Conservation (phyloP, 2,888 invertebrate genomes). For the Chelonus formosanus region DNA sequence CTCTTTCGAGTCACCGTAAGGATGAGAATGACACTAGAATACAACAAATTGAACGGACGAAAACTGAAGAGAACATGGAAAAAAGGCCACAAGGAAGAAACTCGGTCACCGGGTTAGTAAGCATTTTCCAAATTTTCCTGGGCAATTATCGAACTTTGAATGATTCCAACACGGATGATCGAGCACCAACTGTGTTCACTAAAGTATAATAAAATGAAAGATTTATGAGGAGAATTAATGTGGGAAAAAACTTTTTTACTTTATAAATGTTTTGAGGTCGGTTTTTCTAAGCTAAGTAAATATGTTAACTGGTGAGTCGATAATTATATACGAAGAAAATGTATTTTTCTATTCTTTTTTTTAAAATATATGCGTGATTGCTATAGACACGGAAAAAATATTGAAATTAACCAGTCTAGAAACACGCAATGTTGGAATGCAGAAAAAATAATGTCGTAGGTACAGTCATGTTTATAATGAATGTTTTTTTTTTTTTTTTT, state of each 20-base stretch:
- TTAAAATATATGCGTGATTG: constrained; percentile 1
- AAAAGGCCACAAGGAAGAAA: constrained; percentile 25
- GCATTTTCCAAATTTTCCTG: constrained; percentile 10
- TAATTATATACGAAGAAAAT: neutral
- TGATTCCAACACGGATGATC: too few relatives aligned
- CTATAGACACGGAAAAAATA: constrained; percentile 20
- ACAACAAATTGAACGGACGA: neutral
- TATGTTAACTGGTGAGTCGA: neutral
- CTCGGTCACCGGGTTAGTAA: constrained; percentile 37
- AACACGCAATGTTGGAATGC: constrained; percentile 15
- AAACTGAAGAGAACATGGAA: constrained; percentile 7
- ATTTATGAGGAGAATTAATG: too few relatives aligned
- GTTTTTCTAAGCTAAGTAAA: too few relatives aligned
- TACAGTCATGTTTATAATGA: constrained; percentile 19
- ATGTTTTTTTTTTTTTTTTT: constrained; percentile 27
- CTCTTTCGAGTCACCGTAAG: neutral
- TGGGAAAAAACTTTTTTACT: too few relatives aligned
- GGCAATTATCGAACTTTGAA: constrained; percentile 13
- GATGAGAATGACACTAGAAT: constrained; percentile 5
- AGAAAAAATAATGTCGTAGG: constrained; percentile 36
- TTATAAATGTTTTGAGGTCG: too few relatives aligned
- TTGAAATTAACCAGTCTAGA: constrained; percentile 20
- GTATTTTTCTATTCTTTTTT: neutral
- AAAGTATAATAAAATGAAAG: too few relatives aligned
- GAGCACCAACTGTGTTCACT: too few relatives aligned